Evolutionary conservation across 2,888 invertebrate species (phyloP), one percentile per base, ranked within the genome.

Genomic region (Drosophila nr. perissopoda): DNA sequence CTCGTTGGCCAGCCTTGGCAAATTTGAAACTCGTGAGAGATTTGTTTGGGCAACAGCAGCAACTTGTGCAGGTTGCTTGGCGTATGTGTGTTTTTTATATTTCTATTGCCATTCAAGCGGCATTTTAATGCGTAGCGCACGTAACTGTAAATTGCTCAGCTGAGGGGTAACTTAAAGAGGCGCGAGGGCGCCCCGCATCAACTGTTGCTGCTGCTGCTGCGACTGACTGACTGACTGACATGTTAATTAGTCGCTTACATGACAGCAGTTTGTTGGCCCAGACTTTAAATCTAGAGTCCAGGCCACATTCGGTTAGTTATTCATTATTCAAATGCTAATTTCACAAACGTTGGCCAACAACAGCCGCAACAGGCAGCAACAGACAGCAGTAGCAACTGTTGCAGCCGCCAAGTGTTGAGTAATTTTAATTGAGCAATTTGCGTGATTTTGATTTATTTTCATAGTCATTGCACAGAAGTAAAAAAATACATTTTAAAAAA

Each of bases 241-340:
- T 91, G 89, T 89, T 89, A 89, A 89, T 89, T 89, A 89, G 91
- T 91, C 89, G 89, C 86, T 82, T 87, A 91, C 91, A 91, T 91
- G 89, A 87, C 91, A 85, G 91, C 89, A 77, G 78, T 88, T 90
- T 84, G 89, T 79, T 84, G 84, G 83, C 74, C 87, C 75, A 79
- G 77, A 81, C 82, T 79, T 73, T 65, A 56, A 67, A 64, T 40
- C 59, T 60, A 49, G 58, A 62, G 59, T 72, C 74, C 62, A 76
- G 56, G 49, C 52, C 58, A 64, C 57, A 66, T 74, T 63, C 76
- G 68, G 79, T 70, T 76, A 82, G 83, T 80, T 74, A 74, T 83
- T 81, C 80, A 77, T 77, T 81, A 83, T 88, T 89, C 88, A 89
- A 87, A 90, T 87, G 89, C 75, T 89, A 85, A 84, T 86, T 89